Conservation (phyloP, 2,113 vertebrate genomes). For the Tetraodon nigroviridis region DNA sequence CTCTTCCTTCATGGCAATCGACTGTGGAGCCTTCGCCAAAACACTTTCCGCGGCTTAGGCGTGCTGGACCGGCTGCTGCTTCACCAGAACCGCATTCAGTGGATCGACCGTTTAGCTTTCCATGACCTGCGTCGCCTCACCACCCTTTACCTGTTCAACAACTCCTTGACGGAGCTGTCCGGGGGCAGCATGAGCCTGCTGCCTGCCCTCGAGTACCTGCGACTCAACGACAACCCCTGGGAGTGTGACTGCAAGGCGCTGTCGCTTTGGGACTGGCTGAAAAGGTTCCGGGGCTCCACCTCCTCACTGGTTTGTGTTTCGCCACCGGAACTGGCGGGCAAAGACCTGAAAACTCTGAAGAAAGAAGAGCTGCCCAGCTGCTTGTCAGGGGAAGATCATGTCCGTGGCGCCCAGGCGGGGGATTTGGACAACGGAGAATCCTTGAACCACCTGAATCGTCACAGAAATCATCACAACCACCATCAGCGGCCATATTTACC, state of each 20-base stretch:
- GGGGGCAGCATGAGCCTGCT: slow-evolving; percentile 84
- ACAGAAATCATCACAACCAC: slow-evolving; percentile 65
- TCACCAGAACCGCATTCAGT: slow-evolving; percentile 94
- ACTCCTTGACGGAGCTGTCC: slow-evolving; percentile 87
- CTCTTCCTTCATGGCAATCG: slow-evolving; percentile 95
- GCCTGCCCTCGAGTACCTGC: slow-evolving; percentile 89
- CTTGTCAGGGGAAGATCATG: slow-evolving; percentile 65
- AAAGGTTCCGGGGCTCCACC: slow-evolving; percentile 88
- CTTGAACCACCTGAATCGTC: slow-evolving; percentile 72
- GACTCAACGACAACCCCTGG: slow-evolving; percentile 95
- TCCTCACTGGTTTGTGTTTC: slow-evolving; percentile 80
- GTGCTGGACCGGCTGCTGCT: slow-evolving; percentile 90
- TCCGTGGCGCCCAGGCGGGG: slow-evolving; percentile 69
- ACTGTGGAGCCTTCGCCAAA: slow-evolving; percentile 90
- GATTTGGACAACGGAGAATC: slow-evolving; percentile 77
- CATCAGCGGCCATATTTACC: slow-evolving; percentile 70
- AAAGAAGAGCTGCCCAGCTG: slow-evolving; percentile 84
- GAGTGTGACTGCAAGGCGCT: slow-evolving; percentile 88
- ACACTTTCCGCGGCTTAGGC: slow-evolving; percentile 92
- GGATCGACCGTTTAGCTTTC: slow-evolving; percentile 88
- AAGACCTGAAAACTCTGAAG: slow-evolving; percentile 84
- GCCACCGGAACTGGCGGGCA: slow-evolving; percentile 74
- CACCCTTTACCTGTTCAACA: slow-evolving; percentile 95
- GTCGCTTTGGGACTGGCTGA: slow-evolving; percentile 95
- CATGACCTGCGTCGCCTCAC: slow-evolving; percentile 91